These are phyloP conservation scores for Germaria angustata DNA, from an alignment of 2,888 invertebrate genomes.

Conservation along the genomic window DNA sequence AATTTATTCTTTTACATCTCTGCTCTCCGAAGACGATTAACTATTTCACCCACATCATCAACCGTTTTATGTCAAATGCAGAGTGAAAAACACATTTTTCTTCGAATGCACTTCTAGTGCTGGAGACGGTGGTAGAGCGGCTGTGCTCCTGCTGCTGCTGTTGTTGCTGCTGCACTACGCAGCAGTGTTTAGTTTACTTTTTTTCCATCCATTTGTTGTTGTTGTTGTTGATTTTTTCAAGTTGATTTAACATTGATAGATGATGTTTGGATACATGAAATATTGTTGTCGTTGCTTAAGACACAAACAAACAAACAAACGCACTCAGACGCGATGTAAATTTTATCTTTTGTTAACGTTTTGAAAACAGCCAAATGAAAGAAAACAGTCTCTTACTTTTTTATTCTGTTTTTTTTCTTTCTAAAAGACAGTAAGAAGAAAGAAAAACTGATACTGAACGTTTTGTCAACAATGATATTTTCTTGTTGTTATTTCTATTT, in stretches of 20 bases:
- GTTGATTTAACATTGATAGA: constrained; percentile 60
- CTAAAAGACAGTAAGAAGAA: constrained; percentile 13
- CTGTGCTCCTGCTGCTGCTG: background rate
- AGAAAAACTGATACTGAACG: constrained; percentile 58
- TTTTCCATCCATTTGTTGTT: background rate
- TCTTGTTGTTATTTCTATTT: background rate
- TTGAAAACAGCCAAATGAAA: background rate
- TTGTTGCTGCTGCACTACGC: constrained; percentile 17
- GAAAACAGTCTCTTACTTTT: constrained; percentile 23
- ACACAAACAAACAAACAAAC: constrained; percentile 20
- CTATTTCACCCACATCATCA: constrained; percentile 51
- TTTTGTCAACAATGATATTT: constrained; percentile 58
- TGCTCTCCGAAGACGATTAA: background rate
- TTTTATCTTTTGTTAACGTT: constrained; percentile 41
- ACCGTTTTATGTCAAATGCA: constrained; percentile 40
- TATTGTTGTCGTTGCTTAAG: constrained; percentile 48
- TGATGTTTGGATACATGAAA: constrained; percentile 62
- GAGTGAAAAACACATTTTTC: constrained; percentile 34
- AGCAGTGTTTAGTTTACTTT: constrained; percentile 37
- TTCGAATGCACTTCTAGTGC: constrained; percentile 1
- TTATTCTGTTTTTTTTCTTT: too few relatives aligned
- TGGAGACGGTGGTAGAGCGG: background rate
- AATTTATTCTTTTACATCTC: background rate
- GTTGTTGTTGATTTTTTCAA: background rate
- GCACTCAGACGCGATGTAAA: constrained; percentile 12